phyloP scores from a whole-genome alignment of 2,113 vertebrate genomes.

The Salminus brasiliensis region DNA sequence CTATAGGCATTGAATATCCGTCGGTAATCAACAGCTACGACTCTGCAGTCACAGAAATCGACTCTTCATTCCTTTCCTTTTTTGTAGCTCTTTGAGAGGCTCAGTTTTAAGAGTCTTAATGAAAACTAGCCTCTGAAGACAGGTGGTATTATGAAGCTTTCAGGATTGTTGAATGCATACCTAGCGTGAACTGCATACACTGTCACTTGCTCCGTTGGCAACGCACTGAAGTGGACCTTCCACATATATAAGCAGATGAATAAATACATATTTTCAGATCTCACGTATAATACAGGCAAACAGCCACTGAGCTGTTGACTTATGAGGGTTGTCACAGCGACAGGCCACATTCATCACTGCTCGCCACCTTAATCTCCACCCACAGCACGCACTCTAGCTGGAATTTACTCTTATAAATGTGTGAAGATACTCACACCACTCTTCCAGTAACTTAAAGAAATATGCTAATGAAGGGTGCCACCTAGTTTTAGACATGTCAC shows the following conservation, averaged over 20 bases:
- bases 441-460: conserved; percentile 20
- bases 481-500: conserved; percentile 47
- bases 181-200: not conserved
- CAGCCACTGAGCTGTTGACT: conserved; percentile 46
- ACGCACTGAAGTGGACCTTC: conserved; percentile 41
- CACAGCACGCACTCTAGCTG: conserved; percentile 15
- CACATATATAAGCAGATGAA: conserved; percentile 51
- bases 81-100: not conserved
- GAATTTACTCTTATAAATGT: conserved; percentile 22
- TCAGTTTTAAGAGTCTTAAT: conserved; percentile 1
- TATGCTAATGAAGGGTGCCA: conserved; percentile 48
- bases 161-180: conserved; percentile 14
- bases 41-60: conserved; percentile 2
- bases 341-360: conserved; percentile 53
- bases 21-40: conserved; percentile 1
- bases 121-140: not conserved
- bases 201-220: conserved; percentile 7
- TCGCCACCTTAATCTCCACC: conserved; percentile 35
- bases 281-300: conserved; percentile 46
- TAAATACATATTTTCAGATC: conserved; percentile 53
- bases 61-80: not conserved
- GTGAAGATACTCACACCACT: conserved; percentile 35
- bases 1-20: not conserved
- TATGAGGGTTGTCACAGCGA: conserved; percentile 49
- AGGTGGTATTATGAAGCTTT: conserved; percentile 23